Conservation (phyloP, 2,888 invertebrate genomes). For the Caenorhabditis sp. region DNA sequence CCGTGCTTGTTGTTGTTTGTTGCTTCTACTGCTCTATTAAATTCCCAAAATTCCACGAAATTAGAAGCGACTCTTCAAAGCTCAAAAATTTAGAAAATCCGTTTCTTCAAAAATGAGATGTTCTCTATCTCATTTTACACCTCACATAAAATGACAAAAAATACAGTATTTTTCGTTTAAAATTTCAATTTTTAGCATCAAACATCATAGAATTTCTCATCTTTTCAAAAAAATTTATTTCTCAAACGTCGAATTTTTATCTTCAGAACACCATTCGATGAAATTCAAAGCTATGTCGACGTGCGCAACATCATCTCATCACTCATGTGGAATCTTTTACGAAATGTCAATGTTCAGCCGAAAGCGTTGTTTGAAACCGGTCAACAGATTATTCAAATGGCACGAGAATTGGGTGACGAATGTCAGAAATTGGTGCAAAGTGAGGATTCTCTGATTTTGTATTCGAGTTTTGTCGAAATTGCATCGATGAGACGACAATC, state of each 20-base stretch:
- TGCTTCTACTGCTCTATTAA: no score
- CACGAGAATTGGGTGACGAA: slow-evolving; percentile 79
- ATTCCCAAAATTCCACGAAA: no score
- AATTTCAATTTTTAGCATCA: slow-evolving; percentile 1
- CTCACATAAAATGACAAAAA: no score
- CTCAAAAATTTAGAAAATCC: no score
- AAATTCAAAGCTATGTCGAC: slow-evolving; percentile 77
- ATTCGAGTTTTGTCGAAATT: slow-evolving; percentile 87
- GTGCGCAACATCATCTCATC: slow-evolving; percentile 75
- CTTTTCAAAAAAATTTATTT: no score
- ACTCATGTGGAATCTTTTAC: slow-evolving; percentile 42
- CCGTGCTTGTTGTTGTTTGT: slow-evolving; percentile 3
- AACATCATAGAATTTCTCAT: no score
- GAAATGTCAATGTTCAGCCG: slow-evolving; percentile 46
- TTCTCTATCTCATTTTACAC: no score
- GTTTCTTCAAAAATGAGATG: no score
- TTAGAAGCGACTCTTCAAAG: no score
- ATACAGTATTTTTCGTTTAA: no score
- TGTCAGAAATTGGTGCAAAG: slow-evolving; percentile 85
- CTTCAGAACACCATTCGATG: slow-evolving; percentile 75
- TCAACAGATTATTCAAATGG: slow-evolving; percentile 73
- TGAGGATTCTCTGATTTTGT: slow-evolving; percentile 87
- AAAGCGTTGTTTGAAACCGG: slow-evolving; percentile 44
- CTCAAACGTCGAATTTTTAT: slow-evolving; percentile 1
- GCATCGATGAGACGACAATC: slow-evolving; percentile 78